phyloP scores from a whole-genome alignment of 1,140 invertebrate species.

The Neocloeon triangulifer region DNA sequence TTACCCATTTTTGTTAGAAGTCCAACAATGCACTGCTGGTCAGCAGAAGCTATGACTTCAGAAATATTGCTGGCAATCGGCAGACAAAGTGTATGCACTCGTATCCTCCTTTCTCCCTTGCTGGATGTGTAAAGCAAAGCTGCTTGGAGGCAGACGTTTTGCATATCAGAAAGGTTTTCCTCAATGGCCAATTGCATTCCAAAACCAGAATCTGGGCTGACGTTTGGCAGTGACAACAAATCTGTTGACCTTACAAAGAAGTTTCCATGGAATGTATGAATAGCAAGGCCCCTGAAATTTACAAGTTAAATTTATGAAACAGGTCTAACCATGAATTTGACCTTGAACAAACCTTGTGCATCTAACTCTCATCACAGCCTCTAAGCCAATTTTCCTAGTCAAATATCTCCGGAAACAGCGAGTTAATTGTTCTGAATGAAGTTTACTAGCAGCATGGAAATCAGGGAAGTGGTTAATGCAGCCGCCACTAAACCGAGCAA shows the following conservation, averaged over 20 bases:
- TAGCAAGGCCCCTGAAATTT: constrained; percentile 49
- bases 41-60: constrained; percentile 78
- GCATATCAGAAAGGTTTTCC: constrained; percentile 66
- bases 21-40: constrained; percentile 84
- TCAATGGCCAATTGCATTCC: constrained; percentile 94
- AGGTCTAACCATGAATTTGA: constrained; percentile 4
- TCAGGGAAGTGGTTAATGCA: constrained; percentile 82
- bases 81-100: constrained; percentile 90
- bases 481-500: constrained; percentile 89
- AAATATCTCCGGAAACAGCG: constrained; percentile 71
- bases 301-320: constrained; percentile 5
- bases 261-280: constrained; percentile 98
- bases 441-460: constrained; percentile 49
- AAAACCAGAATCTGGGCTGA: constrained; percentile 94
- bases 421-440: constrained; percentile 50
- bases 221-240: constrained; percentile 84
- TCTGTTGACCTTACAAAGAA: constrained; percentile 98
- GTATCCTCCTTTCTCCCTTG: constrained; percentile 89
- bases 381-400: constrained; percentile 93
- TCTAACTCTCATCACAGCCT: constrained; percentile 93
- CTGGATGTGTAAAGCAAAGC: constrained; percentile 94
- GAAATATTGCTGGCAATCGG: constrained; percentile 65
- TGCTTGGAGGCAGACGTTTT: constrained; percentile 90
- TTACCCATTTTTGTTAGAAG: constrained; percentile 87
- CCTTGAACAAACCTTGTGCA: constrained; percentile 47